Evolutionary conservation across 2,113 vertebrate genomes (phyloP), one percentile per base, ranked within the genome.

Genomic region (Pseudorasbora parva): DNA sequence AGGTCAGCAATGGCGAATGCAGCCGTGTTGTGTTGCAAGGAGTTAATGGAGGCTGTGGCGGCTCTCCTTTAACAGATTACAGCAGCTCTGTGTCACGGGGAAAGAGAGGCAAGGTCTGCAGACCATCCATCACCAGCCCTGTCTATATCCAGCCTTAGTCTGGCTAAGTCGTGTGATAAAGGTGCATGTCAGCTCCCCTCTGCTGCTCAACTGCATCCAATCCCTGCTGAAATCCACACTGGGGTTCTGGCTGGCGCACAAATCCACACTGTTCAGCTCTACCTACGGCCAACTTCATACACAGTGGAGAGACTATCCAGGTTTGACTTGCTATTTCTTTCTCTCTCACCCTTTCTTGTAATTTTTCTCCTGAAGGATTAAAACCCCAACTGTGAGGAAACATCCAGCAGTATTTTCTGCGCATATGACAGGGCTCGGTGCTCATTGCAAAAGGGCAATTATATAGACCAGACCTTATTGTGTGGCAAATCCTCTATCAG

Each of bases 101-200:
- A 91, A 90, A 86, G 85, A 88, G 86, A 93, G 91, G 90, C 87
- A 81, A 90, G 88, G 90, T 90, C 89, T 82, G 90, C 90, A 89
- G 90, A 87, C 89, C 91, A 92, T 94, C 92, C 92, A 91, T 95
- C 94, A 93, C 84, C 72, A 27, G 85, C 68, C 84, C 90, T 89
- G 91, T 93, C 93, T 93, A 87, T 90, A 87, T 86, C 89, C 91
- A 87, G 90, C 88, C 88, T 89, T 82, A 80, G 88, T 89, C 91
- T 90, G 89, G 90, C 92, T 93, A 93, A 92, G 90, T 92, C 87
- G 86, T 88, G 89, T 93, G 93, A 93, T 93, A 89, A 93, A 93
- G 92, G 92, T 91, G 88, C 89, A 89, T 89, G 91, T 92, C 93
- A 92, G 90, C 90, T 89, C 86, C 88, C 88, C 89, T 91, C 90